Percentiles rank a stretch among this genome's conserved stretches.
phyloP scores from a whole-genome alignment of 1,140 invertebrate genomes.

The Hycleus cichorii region DNA sequence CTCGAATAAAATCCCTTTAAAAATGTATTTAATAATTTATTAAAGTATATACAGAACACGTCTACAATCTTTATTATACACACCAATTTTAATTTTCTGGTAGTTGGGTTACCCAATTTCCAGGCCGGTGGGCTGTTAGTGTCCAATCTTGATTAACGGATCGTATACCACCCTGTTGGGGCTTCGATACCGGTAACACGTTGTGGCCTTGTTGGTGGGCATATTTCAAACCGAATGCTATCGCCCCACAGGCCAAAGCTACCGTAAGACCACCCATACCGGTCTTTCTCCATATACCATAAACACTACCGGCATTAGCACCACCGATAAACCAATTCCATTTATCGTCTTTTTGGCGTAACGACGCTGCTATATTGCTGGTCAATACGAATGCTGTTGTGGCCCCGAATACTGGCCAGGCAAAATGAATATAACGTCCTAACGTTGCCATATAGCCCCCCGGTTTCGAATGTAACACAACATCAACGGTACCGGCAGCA shows the following conservation, averaged over 20 bases:
- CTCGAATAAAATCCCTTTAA: too few relatives aligned
- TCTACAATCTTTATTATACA: too few relatives aligned
- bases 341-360: conserved; percentile 58
- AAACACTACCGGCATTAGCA: conserved; percentile 47
- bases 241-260: conserved; percentile 33
- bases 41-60: too few relatives aligned
- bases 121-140: conserved; percentile 34
- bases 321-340: conserved; percentile 55
- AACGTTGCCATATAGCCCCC: conserved; percentile 45
- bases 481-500: conserved; percentile 47
- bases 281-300: conserved; percentile 48
- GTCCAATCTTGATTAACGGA: conserved; percentile 38
- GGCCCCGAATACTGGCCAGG: conserved; percentile 54
- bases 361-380: conserved; percentile 49
- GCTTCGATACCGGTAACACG: conserved; percentile 1
- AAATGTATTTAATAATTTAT: too few relatives aligned
- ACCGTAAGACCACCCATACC: conserved; percentile 33
- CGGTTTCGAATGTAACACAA: conserved; percentile 50
- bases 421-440: conserved; percentile 47
- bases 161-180: conserved; percentile 30
- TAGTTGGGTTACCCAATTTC: conserved; percentile 28
- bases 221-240: conserved; percentile 35
- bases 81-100: too few relatives aligned
- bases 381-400: conserved; percentile 55
- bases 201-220: too few relatives aligned